Percentiles rank a stretch among this genome's conserved stretches.
Evolutionary conservation across 2,113 vertebrate species (phyloP).

Genomic region (Lophura nycthemera): DNA sequence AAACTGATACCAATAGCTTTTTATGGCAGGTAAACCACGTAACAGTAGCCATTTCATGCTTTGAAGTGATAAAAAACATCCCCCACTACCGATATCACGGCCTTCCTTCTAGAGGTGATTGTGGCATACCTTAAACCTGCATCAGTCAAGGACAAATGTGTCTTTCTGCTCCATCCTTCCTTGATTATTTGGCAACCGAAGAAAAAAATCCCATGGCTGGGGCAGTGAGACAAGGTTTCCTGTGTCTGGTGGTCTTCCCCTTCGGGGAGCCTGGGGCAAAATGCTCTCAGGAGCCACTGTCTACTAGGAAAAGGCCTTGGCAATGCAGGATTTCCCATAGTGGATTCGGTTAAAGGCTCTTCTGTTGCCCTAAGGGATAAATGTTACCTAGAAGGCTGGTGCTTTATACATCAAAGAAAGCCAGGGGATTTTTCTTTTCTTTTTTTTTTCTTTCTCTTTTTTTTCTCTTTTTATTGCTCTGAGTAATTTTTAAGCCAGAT

Average conservation of each 20-base stretch:
- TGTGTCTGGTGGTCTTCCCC: not conserved
- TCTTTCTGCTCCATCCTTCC: not conserved
- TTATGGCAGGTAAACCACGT: constrained; percentile 3
- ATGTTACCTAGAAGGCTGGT: not conserved
- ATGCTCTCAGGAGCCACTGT: not conserved
- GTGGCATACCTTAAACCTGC: not conserved
- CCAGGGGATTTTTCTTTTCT: not conserved
- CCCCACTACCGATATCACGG: not conserved
- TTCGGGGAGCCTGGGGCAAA: not conserved
- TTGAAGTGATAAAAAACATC: not conserved
- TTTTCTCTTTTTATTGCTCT: not conserved
- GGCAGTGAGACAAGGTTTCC: not conserved
- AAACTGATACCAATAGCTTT: not conserved
- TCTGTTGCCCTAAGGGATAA: not conserved
- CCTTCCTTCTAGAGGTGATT: not conserved
- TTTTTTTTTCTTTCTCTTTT: not conserved
- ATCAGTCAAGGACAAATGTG: not conserved
- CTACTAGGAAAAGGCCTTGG: not conserved
- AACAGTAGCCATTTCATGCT: not conserved
- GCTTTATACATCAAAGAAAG: constrained; percentile 7
- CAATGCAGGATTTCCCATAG: not conserved
- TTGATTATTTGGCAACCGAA: fast-evolving
- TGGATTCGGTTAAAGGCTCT: not conserved
- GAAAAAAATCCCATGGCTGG: not conserved
- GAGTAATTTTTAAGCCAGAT: constrained; percentile 21